Conservation (phyloP, 2,797 vertebrate genomes). For the Chelon labrosus region DNA sequence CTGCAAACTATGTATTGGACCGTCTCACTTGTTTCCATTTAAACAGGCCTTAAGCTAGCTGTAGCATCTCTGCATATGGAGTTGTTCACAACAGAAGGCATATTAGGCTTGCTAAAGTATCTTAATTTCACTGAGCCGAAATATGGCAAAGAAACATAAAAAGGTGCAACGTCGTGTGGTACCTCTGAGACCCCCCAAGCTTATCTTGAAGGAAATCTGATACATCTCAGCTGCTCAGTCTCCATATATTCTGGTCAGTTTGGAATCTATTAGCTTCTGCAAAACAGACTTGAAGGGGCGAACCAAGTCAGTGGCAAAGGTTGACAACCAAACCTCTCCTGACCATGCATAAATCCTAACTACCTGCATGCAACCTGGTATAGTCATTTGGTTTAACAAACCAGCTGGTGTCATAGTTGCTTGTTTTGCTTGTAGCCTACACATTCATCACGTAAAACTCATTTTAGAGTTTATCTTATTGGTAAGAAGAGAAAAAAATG, state of each 20-base stretch:
- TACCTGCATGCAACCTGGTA: background rate
- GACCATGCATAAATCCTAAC: background rate
- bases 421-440: too few relatives aligned
- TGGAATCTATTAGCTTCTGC: background rate
- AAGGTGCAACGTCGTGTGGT: too few relatives aligned
- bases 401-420: too few relatives aligned
- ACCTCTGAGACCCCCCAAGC: background rate
- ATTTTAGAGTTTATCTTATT: background rate
- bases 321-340: background rate
- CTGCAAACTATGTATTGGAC: too few relatives aligned
- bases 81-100: background rate
- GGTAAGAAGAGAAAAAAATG: background rate
- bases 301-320: background rate
- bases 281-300: background rate
- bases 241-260: background rate
- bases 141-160: background rate
- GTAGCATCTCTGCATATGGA: background rate
- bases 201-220: background rate
- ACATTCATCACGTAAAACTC: background rate
- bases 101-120: background rate
- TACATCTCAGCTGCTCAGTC: background rate
- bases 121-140: background rate
- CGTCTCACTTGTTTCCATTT: too few relatives aligned
- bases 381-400: background rate
- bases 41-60: background rate